phyloP scores from a whole-genome alignment of 1,140 invertebrate species.

The Megalonaias nervosa region DNA sequence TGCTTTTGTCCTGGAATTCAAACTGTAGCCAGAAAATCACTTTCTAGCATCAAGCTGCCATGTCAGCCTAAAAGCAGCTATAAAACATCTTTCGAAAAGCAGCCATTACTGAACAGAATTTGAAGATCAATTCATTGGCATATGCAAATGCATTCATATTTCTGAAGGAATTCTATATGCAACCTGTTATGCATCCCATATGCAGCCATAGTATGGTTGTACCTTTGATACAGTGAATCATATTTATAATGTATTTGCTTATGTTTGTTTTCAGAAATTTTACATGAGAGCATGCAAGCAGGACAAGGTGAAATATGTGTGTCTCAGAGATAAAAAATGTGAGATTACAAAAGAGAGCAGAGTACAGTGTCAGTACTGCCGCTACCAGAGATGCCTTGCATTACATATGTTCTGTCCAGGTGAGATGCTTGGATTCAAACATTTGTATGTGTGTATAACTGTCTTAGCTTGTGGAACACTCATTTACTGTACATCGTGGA shows the following conservation, averaged over 20 bases:
- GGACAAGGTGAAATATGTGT: slow-evolving; percentile 67
- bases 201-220: no score
- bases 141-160: no score
- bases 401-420: slow-evolving; percentile 99
- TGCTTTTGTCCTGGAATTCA: no score
- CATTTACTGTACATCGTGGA: neutral
- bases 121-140: no score
- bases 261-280: slow-evolving; percentile 67
- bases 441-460: neutral
- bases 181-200: no score
- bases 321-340: slow-evolving; percentile 64
- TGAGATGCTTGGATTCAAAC: slow-evolving; percentile 66
- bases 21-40: no score
- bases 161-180: no score
- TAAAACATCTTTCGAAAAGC: no score
- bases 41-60: no score
- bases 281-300: slow-evolving; percentile 68
- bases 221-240: no score
- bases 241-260: slow-evolving; percentile 11
- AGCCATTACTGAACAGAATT: no score
- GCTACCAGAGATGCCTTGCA: slow-evolving; percentile 98
- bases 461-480: neutral
- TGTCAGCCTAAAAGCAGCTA: no score
- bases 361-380: slow-evolving; percentile 93
- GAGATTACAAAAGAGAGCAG: slow-evolving; percentile 68